A percentile compares a stretch with the other conserved stretches of the same genome.
Evolutionary conservation across 2,113 vertebrate species (phyloP).

Genomic region (Hypocryptadius cinnamomeus): DNA sequence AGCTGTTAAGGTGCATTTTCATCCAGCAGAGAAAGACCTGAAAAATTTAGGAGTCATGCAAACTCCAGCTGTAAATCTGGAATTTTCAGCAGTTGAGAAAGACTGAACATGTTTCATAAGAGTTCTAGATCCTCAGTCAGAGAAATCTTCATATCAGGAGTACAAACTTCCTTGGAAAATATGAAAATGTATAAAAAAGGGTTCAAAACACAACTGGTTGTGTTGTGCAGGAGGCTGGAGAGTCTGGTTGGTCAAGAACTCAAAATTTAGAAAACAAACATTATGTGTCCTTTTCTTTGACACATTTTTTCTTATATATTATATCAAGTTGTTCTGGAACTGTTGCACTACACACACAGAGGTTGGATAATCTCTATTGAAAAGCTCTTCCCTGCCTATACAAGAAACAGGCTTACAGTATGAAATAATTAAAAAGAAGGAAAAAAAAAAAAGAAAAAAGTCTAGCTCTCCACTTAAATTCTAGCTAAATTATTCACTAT

Average conservation of each 20-base stretch:
- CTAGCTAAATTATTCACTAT: not conserved
- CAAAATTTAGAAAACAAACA: not conserved
- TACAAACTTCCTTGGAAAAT: not conserved
- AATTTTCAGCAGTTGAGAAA: not conserved
- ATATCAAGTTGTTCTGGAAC: accelerated
- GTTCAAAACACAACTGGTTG: accelerated
- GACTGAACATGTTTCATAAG: no score
- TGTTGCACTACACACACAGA: not conserved
- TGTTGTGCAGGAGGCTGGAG: not conserved
- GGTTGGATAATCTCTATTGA: not conserved
- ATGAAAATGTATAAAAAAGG: accelerated
- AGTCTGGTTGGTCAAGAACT: not conserved
- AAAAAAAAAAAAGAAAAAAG: no score
- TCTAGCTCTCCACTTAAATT: not conserved
- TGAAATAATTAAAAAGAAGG: not conserved
- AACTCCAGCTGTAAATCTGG: not conserved
- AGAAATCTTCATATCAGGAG: not conserved
- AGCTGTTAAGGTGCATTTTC: not conserved
- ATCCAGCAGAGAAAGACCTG: not conserved
- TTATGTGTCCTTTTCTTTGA: not conserved
- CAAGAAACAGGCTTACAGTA: accelerated
- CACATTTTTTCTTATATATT: not conserved
- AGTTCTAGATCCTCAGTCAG: not conserved
- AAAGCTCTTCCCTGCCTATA: not conserved
- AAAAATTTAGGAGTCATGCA: not conserved